Base-by-base conservation (phyloP, 2,797 vertebrate genomes). In the Helarctos malayanus region DNA sequence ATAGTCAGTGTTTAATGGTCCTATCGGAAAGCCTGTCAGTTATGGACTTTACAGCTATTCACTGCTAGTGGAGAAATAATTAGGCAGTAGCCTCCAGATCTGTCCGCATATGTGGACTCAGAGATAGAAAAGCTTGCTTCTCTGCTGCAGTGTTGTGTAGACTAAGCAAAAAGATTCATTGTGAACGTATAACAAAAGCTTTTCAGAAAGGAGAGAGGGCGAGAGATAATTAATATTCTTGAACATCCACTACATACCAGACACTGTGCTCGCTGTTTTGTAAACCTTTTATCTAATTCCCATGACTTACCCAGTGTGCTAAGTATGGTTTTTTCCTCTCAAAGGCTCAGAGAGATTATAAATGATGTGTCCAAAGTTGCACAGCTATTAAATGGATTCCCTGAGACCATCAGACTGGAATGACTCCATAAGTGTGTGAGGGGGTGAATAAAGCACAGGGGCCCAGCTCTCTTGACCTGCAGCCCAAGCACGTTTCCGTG, bases 131-230 rank as follows among this genome's bases (percentile, higher is more conserved):
- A 89, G 38, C 29, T 92, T 94, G 10, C 41, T 80, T 83, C 87
- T 71, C 2, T 57, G 27, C 57, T 81, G 16, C 89, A 45, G 21
- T 52, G 3, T 63, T 94, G 19, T 86, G 35, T 41, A 83, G 76
- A 81, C 38, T 54, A 93, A 59, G 35, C 56, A 92, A 91, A 96
- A 78, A 47, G 29, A 88, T 91, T 80, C 10, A 68, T 6, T 59
- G 57, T 59, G 61, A 71, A 45, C 81, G 45, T 61, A 59, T 78
- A 78, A 65, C 68, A 63, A 41, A 81, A 88, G 23, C 27, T 92
- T 95, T 94, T 86, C 68, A 92, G 78, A 93, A 95, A 65, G 16
- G 65, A 83, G 59, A 69, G 38, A 82, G n/a, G 16, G 14, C 68
- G 29, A 57, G 47, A 89, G 47, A 65, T 69, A 47, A 56, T 56